Evolutionary conservation across 2,113 vertebrate species (phyloP).

Genomic region (Otocyon megalotis): DNA sequence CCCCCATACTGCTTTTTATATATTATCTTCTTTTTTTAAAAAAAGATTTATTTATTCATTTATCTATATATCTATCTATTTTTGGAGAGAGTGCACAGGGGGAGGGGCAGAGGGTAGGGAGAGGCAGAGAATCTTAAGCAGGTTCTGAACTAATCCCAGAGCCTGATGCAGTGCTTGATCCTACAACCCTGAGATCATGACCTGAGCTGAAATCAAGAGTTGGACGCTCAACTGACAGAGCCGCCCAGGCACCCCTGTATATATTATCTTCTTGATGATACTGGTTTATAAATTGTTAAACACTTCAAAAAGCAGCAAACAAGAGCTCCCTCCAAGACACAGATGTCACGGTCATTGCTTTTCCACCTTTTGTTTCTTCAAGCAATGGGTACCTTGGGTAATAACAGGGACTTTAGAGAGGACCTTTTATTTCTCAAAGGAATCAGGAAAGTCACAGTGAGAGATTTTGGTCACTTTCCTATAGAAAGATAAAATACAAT

Average conservation of each 20-base stretch:
- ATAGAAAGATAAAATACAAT: slow-evolving; percentile 42
- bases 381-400: neutral
- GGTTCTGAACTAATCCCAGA: neutral
- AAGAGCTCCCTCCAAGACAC: slow-evolving; percentile 43
- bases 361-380: slow-evolving; percentile 58
- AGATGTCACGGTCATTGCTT: neutral
- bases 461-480: neutral
- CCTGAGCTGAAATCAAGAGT: neutral
- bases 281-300: slow-evolving; percentile 45
- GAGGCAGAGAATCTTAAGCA: neutral
- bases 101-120: neutral
- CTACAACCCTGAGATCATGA: neutral
- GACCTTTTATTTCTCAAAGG: slow-evolving; percentile 58
- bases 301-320: neutral
- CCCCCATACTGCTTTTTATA: neutral
- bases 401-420: slow-evolving; percentile 41
- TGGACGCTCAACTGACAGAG: neutral
- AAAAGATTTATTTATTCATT: no score
- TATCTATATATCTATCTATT: neutral
- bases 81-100: neutral
- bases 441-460: slow-evolving; percentile 35
- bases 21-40: slow-evolving; percentile 34
- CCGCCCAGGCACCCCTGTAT: neutral
- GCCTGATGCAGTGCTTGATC: neutral
- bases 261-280: slow-evolving; percentile 48